Percentiles rank a stretch among this genome's conserved stretches.
These are phyloP conservation scores for Trisateles emortualis DNA, from an alignment of 2,888 invertebrate genomes.

Conservation along the genomic window DNA sequence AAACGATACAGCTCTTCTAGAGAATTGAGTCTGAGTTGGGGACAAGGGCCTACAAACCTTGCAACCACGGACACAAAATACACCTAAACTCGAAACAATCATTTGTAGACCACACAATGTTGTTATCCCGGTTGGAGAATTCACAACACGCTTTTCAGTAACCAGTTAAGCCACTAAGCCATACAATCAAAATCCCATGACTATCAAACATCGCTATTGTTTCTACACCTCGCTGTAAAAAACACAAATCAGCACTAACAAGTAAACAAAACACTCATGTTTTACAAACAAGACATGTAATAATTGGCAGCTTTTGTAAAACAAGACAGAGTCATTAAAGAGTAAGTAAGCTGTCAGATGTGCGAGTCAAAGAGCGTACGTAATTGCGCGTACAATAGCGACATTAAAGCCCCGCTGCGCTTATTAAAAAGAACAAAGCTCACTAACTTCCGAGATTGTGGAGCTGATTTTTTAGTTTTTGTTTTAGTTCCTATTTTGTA, in stretches of 20 bases:
- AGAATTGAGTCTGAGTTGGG: no score
- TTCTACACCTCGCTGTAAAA: no score
- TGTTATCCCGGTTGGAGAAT: no score
- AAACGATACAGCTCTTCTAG: no score
- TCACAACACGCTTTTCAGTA: no score
- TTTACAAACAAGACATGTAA: background rate
- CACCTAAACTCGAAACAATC: no score
- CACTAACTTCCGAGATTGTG: conserved; percentile 31
- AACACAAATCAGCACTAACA: background rate
- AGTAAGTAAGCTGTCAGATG: conserved; percentile 24
- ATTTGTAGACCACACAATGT: no score
- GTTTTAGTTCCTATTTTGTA: conserved; percentile 3
- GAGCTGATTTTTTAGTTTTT: conserved; percentile 9
- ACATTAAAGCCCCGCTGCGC: conserved; percentile 35
- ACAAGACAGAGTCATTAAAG: conserved; percentile 24
- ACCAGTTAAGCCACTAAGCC: no score
- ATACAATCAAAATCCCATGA: no score
- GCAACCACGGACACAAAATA: no score
- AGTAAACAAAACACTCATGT: background rate
- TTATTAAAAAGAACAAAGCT: conserved; percentile 52
- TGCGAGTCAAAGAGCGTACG: conserved; percentile 33
- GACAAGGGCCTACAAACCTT: no score
- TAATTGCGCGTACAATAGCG: conserved; percentile 50
- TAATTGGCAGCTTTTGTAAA: conserved; percentile 5
- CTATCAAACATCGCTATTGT: background rate